Conservation (phyloP, 2,113 vertebrate species). For the Phasianus colchicus region DNA sequence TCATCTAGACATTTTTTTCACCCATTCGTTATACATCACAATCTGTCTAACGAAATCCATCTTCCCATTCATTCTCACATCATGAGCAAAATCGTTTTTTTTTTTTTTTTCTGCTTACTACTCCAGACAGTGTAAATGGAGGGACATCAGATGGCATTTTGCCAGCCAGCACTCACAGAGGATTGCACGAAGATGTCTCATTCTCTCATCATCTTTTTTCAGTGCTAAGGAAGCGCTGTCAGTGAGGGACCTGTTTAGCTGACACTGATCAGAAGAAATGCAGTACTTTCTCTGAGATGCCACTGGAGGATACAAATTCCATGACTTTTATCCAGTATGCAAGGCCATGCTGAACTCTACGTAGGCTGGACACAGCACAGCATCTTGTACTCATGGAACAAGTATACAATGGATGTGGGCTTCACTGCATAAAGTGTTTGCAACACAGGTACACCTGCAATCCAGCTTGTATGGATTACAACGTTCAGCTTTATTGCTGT, state of each 20-base stretch:
- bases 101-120: neutral
- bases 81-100: neutral
- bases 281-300: neutral
- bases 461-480: neutral
- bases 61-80: neutral
- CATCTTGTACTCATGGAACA: neutral
- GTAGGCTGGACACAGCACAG: accelerated
- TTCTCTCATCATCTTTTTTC: neutral
- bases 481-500: neutral
- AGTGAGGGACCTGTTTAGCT: neutral
- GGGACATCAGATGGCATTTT: neutral
- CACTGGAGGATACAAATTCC: neutral
- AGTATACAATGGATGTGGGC: neutral
- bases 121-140: accelerated
- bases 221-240: accelerated
- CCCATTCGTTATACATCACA: neutral
- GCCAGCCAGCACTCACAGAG: neutral
- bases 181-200: neutral
- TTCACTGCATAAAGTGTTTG: neutral
- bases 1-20: neutral
- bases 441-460: neutral
- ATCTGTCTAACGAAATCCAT: neutral
- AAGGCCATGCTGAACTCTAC: neutral
- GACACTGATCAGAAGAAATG: neutral
- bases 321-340: neutral